Base-by-base conservation (phyloP, 2,888 invertebrate genomes). In the Polietes domitor region DNA sequence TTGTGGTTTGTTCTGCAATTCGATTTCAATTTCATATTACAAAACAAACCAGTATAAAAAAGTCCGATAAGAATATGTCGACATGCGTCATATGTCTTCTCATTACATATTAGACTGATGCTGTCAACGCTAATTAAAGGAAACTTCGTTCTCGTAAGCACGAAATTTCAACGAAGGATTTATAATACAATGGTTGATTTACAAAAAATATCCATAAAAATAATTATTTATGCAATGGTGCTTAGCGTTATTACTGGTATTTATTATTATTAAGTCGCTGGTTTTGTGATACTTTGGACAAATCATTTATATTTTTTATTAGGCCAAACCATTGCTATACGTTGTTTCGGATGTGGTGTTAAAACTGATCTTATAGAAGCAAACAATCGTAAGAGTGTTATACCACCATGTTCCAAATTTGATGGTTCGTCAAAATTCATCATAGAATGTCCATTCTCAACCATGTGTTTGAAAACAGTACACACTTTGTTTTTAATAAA, bases 381-480 rank as follows among this genome's bases (percentile, higher is more conserved):
- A 53, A 74, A 41, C 4, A 32, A 53, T 21, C 58, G 78, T 9
- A 50, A 17, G 63, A 50, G 19, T n/a, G 19, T 76, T 43, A 76
- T 65, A 65, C 76, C 82, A 21, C 10, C 82, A 7, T 83, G 82
- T 73, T 73, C 63, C n/a, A 65, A 72, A 24, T 83, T 83, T 47
- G 72, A 83, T 37, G 68, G 73, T 10, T 70, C 82, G 2, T 21
- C 65, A 24, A 21, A 24, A 5, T 83, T 58, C 19, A 55, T 83
- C 37, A 43, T 83, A 6, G 80, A 83, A 17, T 83, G 83, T 15
- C 77, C 77, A 1, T 83, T 61, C 47, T 83, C 83, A 17, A 83
- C 83, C 26, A 83, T 83, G 83, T 83, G 83, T 37, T 61, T 77
- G 5, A 73, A 77, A 53, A 70, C 77, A 61, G 73, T 83, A 32